Conservation (phyloP, 1,140 invertebrate genomes). For the Drosophila sturtevanti region DNA sequence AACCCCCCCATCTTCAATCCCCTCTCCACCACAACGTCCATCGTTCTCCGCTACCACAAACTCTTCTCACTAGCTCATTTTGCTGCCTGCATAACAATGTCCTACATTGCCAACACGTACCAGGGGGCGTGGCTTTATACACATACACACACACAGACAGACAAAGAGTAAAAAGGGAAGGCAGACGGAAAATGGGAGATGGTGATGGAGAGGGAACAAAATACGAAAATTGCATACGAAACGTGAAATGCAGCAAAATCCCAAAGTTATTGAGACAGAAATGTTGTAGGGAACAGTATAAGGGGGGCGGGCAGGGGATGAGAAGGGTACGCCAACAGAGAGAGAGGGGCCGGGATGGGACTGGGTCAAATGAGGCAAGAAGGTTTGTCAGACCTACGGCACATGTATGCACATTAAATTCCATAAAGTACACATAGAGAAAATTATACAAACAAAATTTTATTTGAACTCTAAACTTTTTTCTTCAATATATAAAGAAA, state of each 20-base stretch:
- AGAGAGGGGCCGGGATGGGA: conserved; percentile 6
- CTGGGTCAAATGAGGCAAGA: conserved; percentile 3
- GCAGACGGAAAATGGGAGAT: too few species aligned
- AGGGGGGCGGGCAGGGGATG: not conserved
- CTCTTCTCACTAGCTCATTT: conserved; percentile 21
- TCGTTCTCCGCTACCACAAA: not conserved
- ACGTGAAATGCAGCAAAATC: conserved; percentile 59
- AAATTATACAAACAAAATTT: not conserved
- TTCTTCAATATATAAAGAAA: too few species aligned
- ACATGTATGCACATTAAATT: conserved; percentile 10
- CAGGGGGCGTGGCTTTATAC: conserved; percentile 45
- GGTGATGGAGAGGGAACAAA: conserved; percentile 36
- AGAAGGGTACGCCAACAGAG: conserved; percentile 10
- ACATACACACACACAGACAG: conserved; percentile 14
- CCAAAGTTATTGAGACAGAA: conserved; percentile 67
- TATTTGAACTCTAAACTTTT: too few species aligned
- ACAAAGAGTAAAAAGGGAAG: not conserved
- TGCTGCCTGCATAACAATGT: conserved; percentile 71
- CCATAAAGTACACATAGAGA: not conserved
- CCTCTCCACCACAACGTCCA: not conserved
- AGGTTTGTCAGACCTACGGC: conserved; percentile 40
- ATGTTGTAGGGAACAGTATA: not conserved
- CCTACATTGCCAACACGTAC: conserved; percentile 77
- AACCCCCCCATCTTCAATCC: not conserved
- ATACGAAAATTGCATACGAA: conserved; percentile 77